A percentile compares a stretch with the other conserved stretches of the same genome.
phyloP scores from a whole-genome alignment of 1,140 invertebrate species.

The Papilio polyxenes region DNA sequence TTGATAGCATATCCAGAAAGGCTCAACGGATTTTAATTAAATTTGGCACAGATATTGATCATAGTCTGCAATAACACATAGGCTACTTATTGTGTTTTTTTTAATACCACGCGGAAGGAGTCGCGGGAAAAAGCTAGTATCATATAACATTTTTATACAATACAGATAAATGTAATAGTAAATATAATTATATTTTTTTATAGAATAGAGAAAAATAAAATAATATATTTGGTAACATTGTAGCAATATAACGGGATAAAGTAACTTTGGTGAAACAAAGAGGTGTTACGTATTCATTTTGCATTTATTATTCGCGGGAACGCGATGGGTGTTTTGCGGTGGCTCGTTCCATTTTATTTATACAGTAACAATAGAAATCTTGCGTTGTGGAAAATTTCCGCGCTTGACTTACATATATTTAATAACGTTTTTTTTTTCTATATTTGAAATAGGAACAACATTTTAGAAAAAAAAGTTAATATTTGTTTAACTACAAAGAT shows the following conservation, averaged over 20 bases:
- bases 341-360: conserved; percentile 23
- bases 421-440: conserved; percentile 23
- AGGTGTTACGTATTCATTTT: conserved; percentile 32
- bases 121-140: too few relatives aligned
- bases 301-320: conserved; percentile 29
- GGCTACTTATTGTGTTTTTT: too few relatives aligned
- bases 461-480: background rate
- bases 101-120: too few relatives aligned
- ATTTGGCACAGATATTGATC: too few relatives aligned
- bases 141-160: too few relatives aligned
- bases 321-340: conserved; percentile 24
- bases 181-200: too few relatives aligned
- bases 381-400: background rate
- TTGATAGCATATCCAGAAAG: too few relatives aligned
- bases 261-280: conserved; percentile 25
- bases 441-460: conserved; percentile 27
- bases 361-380: conserved; percentile 29
- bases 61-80: too few relatives aligned
- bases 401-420: conserved; percentile 13
- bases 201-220: background rate
- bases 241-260: conserved; percentile 13
- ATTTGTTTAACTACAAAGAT: background rate
- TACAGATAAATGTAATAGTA: too few relatives aligned
- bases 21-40: too few relatives aligned
- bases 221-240: background rate